Base-by-base conservation (phyloP, 2,888 invertebrate species). In the Cephus nigrinus region DNA sequence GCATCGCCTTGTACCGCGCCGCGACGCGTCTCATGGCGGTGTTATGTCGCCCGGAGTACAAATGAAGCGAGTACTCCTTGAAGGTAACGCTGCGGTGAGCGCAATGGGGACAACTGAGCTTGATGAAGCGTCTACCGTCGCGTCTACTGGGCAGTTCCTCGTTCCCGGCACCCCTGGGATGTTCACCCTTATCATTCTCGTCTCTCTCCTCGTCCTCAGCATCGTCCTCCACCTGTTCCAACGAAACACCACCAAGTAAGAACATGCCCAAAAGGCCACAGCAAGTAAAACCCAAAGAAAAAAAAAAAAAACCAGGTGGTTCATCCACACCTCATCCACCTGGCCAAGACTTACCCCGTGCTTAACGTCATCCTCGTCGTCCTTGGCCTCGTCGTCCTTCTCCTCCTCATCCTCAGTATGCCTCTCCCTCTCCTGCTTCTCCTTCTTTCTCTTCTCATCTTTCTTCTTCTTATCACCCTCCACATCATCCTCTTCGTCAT, bases 81-180 rank as follows among this genome's bases (percentile, higher is more conserved):
- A 96, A 97, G 12, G 96, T 96, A 12, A 95, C 93, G 84, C 95
- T 95, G 87, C 95, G 95, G 86, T 95, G 94, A 83, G 94, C 93
- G 90, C 97, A 97, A 89, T 97, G 97, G 1, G 96, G 95, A 88
- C 97, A 97, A 55, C 93, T 92, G 72, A 97, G 92, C 84, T 95
- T 95, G 79, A 96, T 95, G 88, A 94, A 96, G 55, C 93, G 88
- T 84, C 92, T 88, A 79, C 92, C 90, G 81, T 92, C 85, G 80
- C 90, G 84, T 83, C 92, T 86, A 72, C 88, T 89, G 72, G 89
- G 90, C 55, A 89, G 84, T 75, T 90, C 91, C 82, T 90, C 92
- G 82, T 90, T 92, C 80, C 87, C 89, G 69, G 80, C 90, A 86
- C 86, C 88, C 85, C 84, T 88, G 76, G 83, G 89, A 34, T 88